Evolutionary conservation across 2,888 invertebrate genomes (phyloP).

Genomic region (Drosophila greeni): DNA sequence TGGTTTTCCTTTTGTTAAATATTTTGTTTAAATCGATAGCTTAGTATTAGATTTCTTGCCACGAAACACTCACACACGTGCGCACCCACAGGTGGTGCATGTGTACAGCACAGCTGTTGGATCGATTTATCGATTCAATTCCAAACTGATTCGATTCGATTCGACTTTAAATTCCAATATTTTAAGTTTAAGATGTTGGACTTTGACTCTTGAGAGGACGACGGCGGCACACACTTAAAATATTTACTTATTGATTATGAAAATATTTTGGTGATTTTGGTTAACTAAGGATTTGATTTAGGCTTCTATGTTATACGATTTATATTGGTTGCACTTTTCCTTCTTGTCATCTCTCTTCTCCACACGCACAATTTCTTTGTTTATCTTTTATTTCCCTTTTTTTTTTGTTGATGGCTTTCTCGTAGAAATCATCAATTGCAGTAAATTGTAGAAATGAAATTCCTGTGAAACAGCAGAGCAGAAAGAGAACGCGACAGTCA

Average conservation of each 20-base stretch:
- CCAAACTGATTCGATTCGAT: conserved; percentile 14
- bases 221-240: conserved; percentile 18
- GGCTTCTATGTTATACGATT: conserved; percentile 5
- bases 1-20: neutral
- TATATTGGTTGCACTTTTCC: conserved; percentile 41
- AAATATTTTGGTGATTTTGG: conserved; percentile 32
- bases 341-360: conserved; percentile 41
- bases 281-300: conserved; percentile 21
- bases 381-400: neutral
- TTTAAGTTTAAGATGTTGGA: neutral
- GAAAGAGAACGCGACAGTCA: conserved; percentile 3
- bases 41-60: conserved; percentile 3
- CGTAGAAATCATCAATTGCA: conserved; percentile 52
- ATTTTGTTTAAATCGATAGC: neutral
- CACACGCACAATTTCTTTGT: conserved; percentile 14
- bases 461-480: conserved; percentile 47
- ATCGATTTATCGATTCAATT: conserved; percentile 19
- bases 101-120: conserved; percentile 39
- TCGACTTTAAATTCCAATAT: neutral
- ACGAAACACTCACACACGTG: conserved; percentile 27
- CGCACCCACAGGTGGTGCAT: conserved; percentile 25
- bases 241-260: conserved; percentile 26
- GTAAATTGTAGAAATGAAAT: conserved; percentile 66
- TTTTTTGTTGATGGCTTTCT: conserved; percentile 11
- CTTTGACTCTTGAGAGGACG: conserved; percentile 6